Evolutionary conservation across 2,113 vertebrate species (phyloP).

Genomic region (Oryzias javanicus): DNA sequence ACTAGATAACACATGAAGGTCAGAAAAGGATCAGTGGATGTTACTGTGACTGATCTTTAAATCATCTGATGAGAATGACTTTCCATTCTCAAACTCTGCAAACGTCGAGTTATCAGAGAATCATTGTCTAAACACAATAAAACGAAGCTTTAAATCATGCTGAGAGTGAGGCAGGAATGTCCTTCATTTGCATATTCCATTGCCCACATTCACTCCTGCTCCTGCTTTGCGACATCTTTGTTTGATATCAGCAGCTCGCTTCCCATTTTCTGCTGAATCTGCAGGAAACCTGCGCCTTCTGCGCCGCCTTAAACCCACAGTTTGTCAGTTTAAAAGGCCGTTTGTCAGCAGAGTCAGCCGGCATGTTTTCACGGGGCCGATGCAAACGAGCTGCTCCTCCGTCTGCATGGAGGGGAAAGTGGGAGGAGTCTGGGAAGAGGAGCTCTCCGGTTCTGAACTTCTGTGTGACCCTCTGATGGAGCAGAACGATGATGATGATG

Average conservation of each 20-base stretch:
- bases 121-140: no score
- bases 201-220: background rate
- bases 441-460: background rate
- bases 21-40: no score
- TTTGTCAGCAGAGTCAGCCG: slow-evolving; percentile 43
- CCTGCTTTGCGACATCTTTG: background rate
- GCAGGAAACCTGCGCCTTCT: slow-evolving; percentile 22
- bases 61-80: no score
- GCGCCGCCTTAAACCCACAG: slow-evolving; percentile 6
- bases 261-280: slow-evolving; percentile 17
- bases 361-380: slow-evolving; percentile 37
- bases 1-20: no score
- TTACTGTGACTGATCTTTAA: no score
- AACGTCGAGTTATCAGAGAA: no score
- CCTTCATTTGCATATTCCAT: no score
- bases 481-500: no score
- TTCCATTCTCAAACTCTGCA: no score
- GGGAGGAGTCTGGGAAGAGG: background rate
- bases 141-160: no score
- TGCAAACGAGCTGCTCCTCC: slow-evolving; percentile 3
- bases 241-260: slow-evolving; percentile 17
- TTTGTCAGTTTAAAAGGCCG: slow-evolving; percentile 30
- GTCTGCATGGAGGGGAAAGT: background rate
- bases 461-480: no score
- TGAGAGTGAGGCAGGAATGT: no score